phyloP scores from a whole-genome alignment of 2,888 invertebrate species.

The Xestia sexstrigata region DNA sequence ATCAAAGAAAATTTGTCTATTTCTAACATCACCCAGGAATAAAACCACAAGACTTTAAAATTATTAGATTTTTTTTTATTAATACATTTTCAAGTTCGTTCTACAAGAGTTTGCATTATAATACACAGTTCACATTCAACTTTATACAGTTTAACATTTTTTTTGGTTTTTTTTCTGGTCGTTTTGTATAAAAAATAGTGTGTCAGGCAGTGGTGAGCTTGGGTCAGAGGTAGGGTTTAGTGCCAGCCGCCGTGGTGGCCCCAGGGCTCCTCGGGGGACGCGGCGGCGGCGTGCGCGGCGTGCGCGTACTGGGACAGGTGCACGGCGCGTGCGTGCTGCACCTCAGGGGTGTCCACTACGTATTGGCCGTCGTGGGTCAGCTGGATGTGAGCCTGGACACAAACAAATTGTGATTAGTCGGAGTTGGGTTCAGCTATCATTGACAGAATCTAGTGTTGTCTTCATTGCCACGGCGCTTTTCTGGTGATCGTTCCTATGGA shows the following conservation, averaged over 20 bases:
- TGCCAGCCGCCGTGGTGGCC: conserved; percentile 84
- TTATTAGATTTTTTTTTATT: conserved; percentile 86
- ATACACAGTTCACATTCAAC: conserved; percentile 86
- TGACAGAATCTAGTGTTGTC: not conserved
- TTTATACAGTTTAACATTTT: conserved; percentile 85
- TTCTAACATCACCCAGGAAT: conserved; percentile 29
- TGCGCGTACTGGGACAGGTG: conserved; percentile 85
- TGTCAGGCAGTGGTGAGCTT: conserved; percentile 79
- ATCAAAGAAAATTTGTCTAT: not conserved
- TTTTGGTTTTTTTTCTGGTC: conserved; percentile 82
- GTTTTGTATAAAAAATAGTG: conserved; percentile 86
- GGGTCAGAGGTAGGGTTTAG: conserved; percentile 82
- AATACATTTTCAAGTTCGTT: conserved; percentile 87
- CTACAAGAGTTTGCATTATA: conserved; percentile 86
- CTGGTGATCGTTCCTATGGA: not conserved
- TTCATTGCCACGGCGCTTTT: not conserved
- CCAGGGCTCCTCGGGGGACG: conserved; percentile 87
- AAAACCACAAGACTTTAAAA: conserved; percentile 70
- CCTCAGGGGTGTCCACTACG: conserved; percentile 89
- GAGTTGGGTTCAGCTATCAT: not conserved
- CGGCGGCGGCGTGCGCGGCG: conserved; percentile 87
- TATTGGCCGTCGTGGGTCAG: conserved; percentile 89
- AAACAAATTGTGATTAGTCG: not conserved
- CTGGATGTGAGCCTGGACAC: conserved; percentile 85
- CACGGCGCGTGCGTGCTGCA: conserved; percentile 87